Base-by-base conservation (phyloP, 2,797 vertebrate species). In the Neostethus bicornis region DNA sequence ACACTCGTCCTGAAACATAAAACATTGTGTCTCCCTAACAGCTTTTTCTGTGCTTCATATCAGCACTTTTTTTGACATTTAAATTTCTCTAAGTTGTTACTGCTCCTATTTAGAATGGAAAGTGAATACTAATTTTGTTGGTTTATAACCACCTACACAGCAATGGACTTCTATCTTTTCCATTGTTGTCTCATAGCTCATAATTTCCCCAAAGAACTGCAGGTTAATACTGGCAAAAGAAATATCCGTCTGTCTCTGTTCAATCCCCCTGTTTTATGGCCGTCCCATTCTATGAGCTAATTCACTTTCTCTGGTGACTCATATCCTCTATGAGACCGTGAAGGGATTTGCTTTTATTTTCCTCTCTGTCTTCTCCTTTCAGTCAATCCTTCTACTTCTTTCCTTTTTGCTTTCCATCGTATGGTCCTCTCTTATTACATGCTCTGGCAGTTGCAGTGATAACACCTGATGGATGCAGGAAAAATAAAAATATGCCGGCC, bases 361-460 rank as follows among this genome's bases (percentile, higher is more conserved):
- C 13, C 34, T 9, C 29, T 53, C 13, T 38, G 51, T 52, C 21
- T 34, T 14, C 12, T 32, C 29, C 17, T 59, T 52, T 64, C 16
- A 61, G 46, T 62, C 63, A 62, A 38, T 70, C 46, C n/a, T 9
- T 49, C 57, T n/a, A 9, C 37, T 28, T 37, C 28, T 23, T 50
- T 38, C 17, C 48, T 32, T 42, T 38, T 54, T n/a, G 14, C 20
- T 45, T 64, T 55, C 43, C n/a, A 24, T 70, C 52, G 39, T 48
- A 44, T 61, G 51, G 41, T 44, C 32, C 34, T 23, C 25, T 60
- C 32, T 68, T 70, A 85, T 89, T 81, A 88, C 39, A 49, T 80
- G 85, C 85, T 83, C 86, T 52, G 60, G 46, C 89, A 86, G 55
- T 72, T 39, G 47, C 42, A 65, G 61, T 69, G 70, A 83, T 81